Evolutionary conservation across 2,888 invertebrate species (phyloP).

Genomic region (Ophraella communa): DNA sequence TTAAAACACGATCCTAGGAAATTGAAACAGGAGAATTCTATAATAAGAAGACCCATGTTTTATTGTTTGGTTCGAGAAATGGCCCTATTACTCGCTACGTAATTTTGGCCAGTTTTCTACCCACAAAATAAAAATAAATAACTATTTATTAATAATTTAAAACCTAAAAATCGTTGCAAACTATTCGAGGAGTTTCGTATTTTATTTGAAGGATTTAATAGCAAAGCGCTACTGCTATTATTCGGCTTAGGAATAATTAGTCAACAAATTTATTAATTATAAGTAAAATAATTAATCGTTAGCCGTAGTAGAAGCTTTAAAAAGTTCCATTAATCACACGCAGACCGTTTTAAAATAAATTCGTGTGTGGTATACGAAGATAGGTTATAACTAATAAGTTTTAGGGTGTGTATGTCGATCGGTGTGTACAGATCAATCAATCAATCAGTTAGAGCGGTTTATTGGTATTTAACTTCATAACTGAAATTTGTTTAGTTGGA

Average conservation of each 20-base stretch:
- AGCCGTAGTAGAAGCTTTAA: constrained; percentile 28
- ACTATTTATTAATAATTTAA: too few species aligned
- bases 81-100: too few species aligned
- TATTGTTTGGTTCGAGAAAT: too few species aligned
- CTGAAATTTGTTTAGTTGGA: background rate
- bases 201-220: background rate
- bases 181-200: too few species aligned
- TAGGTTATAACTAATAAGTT: constrained; percentile 26
- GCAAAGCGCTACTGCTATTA: constrained; percentile 17
- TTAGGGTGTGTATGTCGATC: constrained; percentile 19
- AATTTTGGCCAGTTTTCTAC: too few species aligned
- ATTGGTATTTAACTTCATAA: constrained; percentile 13
- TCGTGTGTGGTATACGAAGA: constrained; percentile 31
- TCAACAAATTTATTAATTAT: constrained; percentile 36
- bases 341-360: constrained; percentile 25
- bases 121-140: too few species aligned
- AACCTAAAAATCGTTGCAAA: too few species aligned
- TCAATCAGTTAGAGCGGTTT: constrained; percentile 26
- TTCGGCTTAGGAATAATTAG: constrained; percentile 24
- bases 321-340: constrained; percentile 34
- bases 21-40: too few species aligned
- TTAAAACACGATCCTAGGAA: too few species aligned
- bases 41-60: too few species aligned
- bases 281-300: constrained; percentile 33
- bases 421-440: too few species aligned